Evolutionary conservation across 2,888 invertebrate species (phyloP).

Genomic region (Deilephila porcellus): DNA sequence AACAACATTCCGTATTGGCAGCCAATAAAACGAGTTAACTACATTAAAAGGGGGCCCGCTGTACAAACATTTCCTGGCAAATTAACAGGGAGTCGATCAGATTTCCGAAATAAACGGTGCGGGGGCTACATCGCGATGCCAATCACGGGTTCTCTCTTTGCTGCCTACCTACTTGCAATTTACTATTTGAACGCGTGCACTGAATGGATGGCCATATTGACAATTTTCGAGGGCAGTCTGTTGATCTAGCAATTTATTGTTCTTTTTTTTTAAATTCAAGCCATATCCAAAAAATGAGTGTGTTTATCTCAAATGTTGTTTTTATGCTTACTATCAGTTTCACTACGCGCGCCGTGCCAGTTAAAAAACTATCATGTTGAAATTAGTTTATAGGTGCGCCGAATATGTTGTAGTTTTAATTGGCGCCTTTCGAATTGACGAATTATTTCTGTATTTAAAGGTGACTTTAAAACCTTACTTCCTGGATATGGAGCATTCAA

Average conservation of each 20-base stretch:
- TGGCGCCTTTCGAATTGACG: no score
- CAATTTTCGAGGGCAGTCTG: background rate
- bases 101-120: constrained; percentile 76
- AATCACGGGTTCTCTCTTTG: constrained; percentile 64
- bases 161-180: constrained; percentile 54
- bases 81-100: constrained; percentile 79
- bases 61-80: constrained; percentile 73
- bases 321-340: no score
- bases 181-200: constrained; percentile 46
- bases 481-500: no score
- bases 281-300: no score
- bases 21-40: constrained; percentile 69
- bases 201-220: constrained; percentile 19
- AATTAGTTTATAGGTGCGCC: no score
- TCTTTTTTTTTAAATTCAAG: no score
- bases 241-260: background rate
- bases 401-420: no score
- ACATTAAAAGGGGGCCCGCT: constrained; percentile 55
- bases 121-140: constrained; percentile 78
- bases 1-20: constrained; percentile 31
- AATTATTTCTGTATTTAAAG: no score
- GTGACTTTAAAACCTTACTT: no score
- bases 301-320: no score
- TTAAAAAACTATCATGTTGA: no score
- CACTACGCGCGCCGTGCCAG: no score